Conservation (phyloP, 1,140 invertebrate species). For the Drosophila sp. region DNA sequence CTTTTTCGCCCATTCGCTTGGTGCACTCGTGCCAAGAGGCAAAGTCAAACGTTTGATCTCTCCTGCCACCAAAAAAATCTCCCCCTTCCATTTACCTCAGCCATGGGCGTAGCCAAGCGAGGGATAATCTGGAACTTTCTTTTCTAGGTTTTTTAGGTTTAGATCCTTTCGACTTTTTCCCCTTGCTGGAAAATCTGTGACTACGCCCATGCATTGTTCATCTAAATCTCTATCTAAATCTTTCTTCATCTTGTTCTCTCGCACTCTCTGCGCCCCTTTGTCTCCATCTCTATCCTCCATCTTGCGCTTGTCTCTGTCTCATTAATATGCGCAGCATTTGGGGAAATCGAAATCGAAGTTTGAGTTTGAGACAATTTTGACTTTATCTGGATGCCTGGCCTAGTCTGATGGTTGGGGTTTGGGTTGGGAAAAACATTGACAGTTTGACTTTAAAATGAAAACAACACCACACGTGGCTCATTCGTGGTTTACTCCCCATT, state of each 20-base stretch:
- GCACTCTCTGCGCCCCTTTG: slow-evolving; percentile 42
- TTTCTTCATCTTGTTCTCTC: background rate
- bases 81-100: background rate
- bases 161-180: background rate
- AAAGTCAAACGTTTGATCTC: slow-evolving; percentile 44
- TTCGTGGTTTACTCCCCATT: background rate
- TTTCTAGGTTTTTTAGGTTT: too few species aligned
- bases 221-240: slow-evolving; percentile 5
- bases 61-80: background rate
- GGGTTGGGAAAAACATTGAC: slow-evolving; percentile 58
- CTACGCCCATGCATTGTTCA: background rate
- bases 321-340: slow-evolving; percentile 69
- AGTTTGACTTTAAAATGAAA: slow-evolving; percentile 66
- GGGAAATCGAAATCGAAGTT: slow-evolving; percentile 58
- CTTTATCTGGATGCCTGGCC: slow-evolving; percentile 49
- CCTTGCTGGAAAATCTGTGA: background rate
- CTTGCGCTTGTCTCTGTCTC: slow-evolving; percentile 33
- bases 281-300: slow-evolving; percentile 23
- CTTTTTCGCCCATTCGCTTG: slow-evolving; percentile 51
- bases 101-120: background rate
- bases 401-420: background rate
- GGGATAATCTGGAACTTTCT: too few species aligned
- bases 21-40: slow-evolving; percentile 52
- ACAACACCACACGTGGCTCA: slow-evolving; percentile 60
- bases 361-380: slow-evolving; percentile 77